A percentile compares a stretch with the other conserved stretches of the same genome.
Evolutionary conservation across 1,140 invertebrate species (phyloP).

Genomic region (Papilio helenus): DNA sequence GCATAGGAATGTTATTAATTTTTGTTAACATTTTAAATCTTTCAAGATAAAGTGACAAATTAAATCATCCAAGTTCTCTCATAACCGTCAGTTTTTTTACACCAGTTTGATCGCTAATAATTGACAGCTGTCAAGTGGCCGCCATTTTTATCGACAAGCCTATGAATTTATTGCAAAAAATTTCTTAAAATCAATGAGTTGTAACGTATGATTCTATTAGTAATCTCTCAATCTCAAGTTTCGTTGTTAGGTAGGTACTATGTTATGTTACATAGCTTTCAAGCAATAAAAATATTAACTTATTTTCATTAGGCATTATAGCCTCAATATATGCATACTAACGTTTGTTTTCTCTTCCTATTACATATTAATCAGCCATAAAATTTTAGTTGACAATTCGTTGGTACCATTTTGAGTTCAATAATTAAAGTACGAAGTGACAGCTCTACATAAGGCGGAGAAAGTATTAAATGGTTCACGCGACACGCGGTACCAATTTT

Average conservation of each 20-base stretch:
- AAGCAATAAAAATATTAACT: too few relatives aligned
- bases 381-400: neutral
- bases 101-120: neutral
- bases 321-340: neutral
- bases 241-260: neutral
- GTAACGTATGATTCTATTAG: neutral
- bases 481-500: slow-evolving; percentile 42
- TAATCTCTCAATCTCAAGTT: neutral
- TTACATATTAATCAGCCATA: neutral
- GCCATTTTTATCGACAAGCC: slow-evolving; percentile 4
- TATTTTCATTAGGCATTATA: neutral
- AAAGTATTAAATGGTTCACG: slow-evolving; percentile 27
- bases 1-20: neutral
- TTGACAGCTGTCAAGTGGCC: slow-evolving; percentile 8
- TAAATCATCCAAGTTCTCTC: neutral
- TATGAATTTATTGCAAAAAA: slow-evolving; percentile 1
- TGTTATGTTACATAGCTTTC: too few relatives aligned
- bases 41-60: neutral
- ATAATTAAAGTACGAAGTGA: neutral
- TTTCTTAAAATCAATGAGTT: neutral
- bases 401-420: neutral
- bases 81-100: neutral
- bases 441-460: slow-evolving; percentile 14
- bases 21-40: neutral
- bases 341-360: neutral